phyloP scores from a whole-genome alignment of 2,797 vertebrate genomes.

The Takifugu rubripes region DNA sequence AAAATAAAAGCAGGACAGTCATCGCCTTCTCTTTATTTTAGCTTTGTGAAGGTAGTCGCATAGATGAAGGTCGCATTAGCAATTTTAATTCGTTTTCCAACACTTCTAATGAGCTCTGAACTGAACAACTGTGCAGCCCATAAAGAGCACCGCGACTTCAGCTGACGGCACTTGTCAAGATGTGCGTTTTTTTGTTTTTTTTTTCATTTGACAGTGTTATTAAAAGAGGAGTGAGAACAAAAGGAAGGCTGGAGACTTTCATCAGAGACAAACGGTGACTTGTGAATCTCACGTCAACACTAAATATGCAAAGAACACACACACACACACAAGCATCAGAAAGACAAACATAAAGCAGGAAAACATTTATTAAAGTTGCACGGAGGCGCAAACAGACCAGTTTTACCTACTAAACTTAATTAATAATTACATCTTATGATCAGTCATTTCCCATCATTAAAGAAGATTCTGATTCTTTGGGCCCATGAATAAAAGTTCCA shows the following conservation, averaged over 20 bases:
- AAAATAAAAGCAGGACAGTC: conserved; percentile 21
- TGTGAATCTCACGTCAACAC: no score
- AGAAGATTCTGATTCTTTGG: no score
- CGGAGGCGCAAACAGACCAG: no score
- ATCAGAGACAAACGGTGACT: no score
- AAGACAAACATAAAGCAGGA: no score
- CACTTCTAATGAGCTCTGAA: conserved; percentile 31
- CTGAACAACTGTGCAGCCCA: conserved; percentile 30
- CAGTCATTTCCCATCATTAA: no score
- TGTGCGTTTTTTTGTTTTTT: background rate
- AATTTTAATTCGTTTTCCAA: conserved; percentile 34
- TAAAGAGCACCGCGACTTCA: conserved; percentile 23
- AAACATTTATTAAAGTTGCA: no score
- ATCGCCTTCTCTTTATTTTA: conserved; percentile 29
- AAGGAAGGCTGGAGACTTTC: conserved; percentile 1
- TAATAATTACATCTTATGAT: no score
- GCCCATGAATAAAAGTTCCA: no score
- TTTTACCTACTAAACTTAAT: no score
- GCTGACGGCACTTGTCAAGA: conserved; percentile 19
- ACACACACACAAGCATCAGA: no score
- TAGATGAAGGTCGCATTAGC: conserved; percentile 30
- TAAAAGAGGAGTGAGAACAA: conserved; percentile 24
- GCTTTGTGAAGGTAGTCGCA: conserved; percentile 19
- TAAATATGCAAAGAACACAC: no score
- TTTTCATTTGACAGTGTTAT: conserved; percentile 17